phyloP scores from a whole-genome alignment of 2,797 vertebrate species.

The Antennarius maculatus region DNA sequence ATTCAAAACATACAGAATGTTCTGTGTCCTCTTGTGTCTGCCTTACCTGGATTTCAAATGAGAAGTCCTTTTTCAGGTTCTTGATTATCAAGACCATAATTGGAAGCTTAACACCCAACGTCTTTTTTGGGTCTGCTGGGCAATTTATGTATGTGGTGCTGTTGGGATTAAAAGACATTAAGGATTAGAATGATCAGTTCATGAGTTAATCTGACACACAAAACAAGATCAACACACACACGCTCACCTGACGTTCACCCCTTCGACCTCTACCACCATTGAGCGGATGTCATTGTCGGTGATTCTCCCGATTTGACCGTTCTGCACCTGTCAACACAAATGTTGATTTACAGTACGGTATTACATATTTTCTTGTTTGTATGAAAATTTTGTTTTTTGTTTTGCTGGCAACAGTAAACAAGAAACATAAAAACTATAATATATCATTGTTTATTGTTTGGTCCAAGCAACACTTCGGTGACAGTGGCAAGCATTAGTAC shows the following conservation, averaged over 20 bases:
- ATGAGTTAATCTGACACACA: not conserved
- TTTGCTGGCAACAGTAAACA: no score
- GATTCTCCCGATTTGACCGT: constrained; percentile 96
- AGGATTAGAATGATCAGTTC: not conserved
- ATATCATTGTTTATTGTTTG: no score
- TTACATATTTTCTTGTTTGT: not conserved
- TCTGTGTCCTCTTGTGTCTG: not conserved
- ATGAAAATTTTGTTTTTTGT: no score
- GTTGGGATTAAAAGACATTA: constrained; percentile 17
- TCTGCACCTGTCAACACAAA: constrained; percentile 86
- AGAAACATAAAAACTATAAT: no score
- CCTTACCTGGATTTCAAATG: constrained; percentile 96
- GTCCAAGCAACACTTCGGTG: not conserved
- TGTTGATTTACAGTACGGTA: not conserved
- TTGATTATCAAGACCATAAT: constrained; percentile 99
- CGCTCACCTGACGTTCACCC: constrained; percentile 92
- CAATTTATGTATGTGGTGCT: constrained; percentile 98
- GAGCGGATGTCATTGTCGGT: constrained; percentile 98
- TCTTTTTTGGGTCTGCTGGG: constrained; percentile 96
- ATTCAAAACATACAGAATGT: no score
- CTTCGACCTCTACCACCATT: constrained; percentile 93
- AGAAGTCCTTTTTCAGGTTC: constrained; percentile 98
- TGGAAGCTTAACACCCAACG: constrained; percentile 93
- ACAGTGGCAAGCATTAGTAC: constrained; percentile 32
- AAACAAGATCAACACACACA: not conserved